Base-by-base conservation (phyloP, 2,888 invertebrate species). In the Heliconius hortense region DNA sequence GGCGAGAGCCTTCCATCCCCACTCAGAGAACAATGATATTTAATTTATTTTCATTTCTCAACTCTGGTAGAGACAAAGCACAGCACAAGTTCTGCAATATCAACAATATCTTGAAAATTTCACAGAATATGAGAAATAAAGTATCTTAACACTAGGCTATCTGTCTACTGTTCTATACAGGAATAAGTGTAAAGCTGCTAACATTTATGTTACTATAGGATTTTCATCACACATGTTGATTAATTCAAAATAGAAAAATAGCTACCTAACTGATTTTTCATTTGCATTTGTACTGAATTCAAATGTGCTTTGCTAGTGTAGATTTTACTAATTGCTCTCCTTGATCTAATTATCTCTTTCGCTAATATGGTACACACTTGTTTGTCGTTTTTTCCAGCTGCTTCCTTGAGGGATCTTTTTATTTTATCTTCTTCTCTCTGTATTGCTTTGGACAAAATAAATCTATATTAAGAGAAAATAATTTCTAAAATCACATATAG, bases 401-500 rank as follows among this genome's bases (percentile, higher is more conserved):
- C 98, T 86, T 99, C 98, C 89, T 99, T 99, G 39, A 99, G 88
- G 0, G 98, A 97, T 70, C 96, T 94, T 86, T 98, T 99, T 0
- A 99, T 98, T 94, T 99, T 99, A 53, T 98, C 98, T 90, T 99
- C 99, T 91, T 99, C 99, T 63, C 99, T 95, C 89, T 99, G 97
- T 83, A 99, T 99, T 13, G 96, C 97, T 98, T 82, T 70, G 92
- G 90, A 71, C 4, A 18, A 13, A 73, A 31, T 69, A 79, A 62
- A 74, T 56, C 43, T 26, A 15, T 53, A 68, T 62, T 67, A 35
- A 13, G n/a, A 24, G 60, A 13, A 53, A 21, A 48, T 53, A 60
- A 72, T 21, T 39, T 3, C 24, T 43, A 13, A 15, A 18, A 13
- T 24, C 15, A 43, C 2, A 24, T 66, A 31, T 15, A 39, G 1